A percentile compares a stretch with the other conserved stretches of the same genome.
phyloP scores from a whole-genome alignment of 64 coral and sea anemone species.

The Trachythela sp. region DNA sequence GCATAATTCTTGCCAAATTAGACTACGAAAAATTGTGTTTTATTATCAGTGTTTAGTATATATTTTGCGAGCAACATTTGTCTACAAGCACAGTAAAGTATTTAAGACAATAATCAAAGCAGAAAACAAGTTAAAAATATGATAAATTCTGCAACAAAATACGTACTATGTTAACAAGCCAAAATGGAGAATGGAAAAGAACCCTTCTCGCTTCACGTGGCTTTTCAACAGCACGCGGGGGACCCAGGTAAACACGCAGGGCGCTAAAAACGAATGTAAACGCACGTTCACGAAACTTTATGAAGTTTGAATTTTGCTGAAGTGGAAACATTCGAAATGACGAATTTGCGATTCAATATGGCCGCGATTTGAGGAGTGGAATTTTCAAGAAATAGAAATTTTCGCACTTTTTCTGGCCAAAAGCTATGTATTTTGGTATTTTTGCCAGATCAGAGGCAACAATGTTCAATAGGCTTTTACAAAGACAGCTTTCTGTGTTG shows the following conservation, averaged over 20 bases:
- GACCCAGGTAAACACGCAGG: not conserved
- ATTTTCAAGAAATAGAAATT: not conserved
- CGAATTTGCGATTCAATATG: not conserved
- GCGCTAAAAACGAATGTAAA: not conserved
- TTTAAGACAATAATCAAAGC: not conserved
- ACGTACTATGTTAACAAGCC: not conserved
- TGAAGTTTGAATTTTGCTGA: too few relatives aligned
- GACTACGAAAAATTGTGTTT: not conserved
- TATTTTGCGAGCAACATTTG: not conserved
- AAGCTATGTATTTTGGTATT: not conserved
- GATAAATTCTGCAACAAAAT: not conserved
- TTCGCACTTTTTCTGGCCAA: not conserved
- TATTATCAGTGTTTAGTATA: not conserved
- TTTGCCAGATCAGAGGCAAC: not conserved
- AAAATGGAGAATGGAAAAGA: slow-evolving; percentile 30
- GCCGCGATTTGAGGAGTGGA: not conserved
- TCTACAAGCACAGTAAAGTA: not conserved
- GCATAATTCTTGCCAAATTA: too few relatives aligned
- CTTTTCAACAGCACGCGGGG: not conserved
- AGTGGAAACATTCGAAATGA: not conserved
- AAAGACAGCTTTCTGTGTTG: not conserved
- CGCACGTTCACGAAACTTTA: not conserved
- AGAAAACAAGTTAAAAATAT: not conserved
- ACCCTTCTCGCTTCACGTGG: not conserved
- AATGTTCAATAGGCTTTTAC: not conserved